phyloP scores from a whole-genome alignment of 2,113 vertebrate genomes.

The Scopus umbretta region DNA sequence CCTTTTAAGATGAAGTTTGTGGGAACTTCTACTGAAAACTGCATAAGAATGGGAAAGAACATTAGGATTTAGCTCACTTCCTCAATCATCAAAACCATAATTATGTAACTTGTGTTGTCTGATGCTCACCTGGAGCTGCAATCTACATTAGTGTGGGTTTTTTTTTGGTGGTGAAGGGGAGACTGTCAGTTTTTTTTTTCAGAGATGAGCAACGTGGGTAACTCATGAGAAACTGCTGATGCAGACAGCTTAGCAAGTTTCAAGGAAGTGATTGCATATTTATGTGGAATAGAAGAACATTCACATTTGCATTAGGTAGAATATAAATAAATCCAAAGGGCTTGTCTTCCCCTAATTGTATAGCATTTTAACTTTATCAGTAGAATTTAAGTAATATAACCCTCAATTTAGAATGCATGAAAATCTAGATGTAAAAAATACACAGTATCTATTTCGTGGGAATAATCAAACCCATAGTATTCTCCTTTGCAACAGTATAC shows the following conservation, averaged over 20 bases:
- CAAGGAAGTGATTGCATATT: conserved; percentile 29
- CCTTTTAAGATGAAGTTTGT: background rate
- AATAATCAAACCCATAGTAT: background rate
- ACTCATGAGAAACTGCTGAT: conserved; percentile 47
- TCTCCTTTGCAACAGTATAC: background rate
- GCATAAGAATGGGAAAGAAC: background rate
- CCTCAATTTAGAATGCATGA: background rate
- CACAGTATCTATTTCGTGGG: background rate
- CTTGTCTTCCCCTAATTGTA: background rate
- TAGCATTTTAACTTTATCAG: background rate
- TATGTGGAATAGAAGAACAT: conserved; percentile 8
- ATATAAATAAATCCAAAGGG: conserved; percentile 38
- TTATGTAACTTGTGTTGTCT: background rate
- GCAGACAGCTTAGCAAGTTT: conserved; percentile 6
- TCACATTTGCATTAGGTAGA: conserved; percentile 20
- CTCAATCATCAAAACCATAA: background rate
- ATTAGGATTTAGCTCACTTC: background rate
- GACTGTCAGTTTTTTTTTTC: background rate
- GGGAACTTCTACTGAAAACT: background rate
- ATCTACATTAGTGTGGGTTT: background rate
- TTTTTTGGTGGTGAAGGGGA: background rate
- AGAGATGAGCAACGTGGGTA: background rate
- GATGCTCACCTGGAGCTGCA: background rate
- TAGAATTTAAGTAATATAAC: background rate
- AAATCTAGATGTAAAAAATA: background rate